Percentiles rank a stretch among this genome's conserved stretches.
Conservation (phyloP, 2,888 invertebrate species). For the Kuschelorhynchus macadamiae region DNA sequence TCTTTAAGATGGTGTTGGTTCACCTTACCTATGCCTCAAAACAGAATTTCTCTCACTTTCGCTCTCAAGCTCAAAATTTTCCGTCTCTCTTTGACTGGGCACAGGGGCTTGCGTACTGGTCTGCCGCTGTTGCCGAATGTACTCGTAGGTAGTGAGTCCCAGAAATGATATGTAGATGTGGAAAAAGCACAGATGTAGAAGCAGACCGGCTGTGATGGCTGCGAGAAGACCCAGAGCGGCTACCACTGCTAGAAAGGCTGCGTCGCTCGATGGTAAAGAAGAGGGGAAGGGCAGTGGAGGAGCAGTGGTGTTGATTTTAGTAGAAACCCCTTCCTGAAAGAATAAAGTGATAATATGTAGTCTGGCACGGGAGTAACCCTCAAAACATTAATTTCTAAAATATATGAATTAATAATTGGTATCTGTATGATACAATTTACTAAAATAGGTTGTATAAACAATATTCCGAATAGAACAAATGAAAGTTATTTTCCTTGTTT, state of each 20-base stretch:
- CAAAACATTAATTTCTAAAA: too few species aligned
- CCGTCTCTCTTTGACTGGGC: slow-evolving; percentile 62
- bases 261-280: slow-evolving; percentile 71
- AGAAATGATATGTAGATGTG: slow-evolving; percentile 88
- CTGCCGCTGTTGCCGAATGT: slow-evolving; percentile 76
- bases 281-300: slow-evolving; percentile 55
- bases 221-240: slow-evolving; percentile 78
- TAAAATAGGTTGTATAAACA: too few species aligned
- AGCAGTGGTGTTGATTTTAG: slow-evolving; percentile 54
- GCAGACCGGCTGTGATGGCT: slow-evolving; percentile 81
- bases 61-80: slow-evolving; percentile 60
- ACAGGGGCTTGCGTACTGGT: slow-evolving; percentile 56
- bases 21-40: slow-evolving; percentile 52
- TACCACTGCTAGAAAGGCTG: slow-evolving; percentile 74
- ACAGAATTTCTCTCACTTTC: slow-evolving; percentile 40
- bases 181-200: slow-evolving; percentile 89
- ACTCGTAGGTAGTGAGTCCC: slow-evolving; percentile 92
- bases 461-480: too few species aligned
- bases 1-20: too few species aligned
- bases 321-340: slow-evolving; percentile 40
- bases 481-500: too few species aligned
- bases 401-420: too few species aligned
- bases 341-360: background rate
- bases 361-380: background rate
- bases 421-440: too few species aligned